These are phyloP conservation scores for Campylomormyrus tamandua DNA, from an alignment of 2,113 vertebrate species.

Conservation along the genomic window DNA sequence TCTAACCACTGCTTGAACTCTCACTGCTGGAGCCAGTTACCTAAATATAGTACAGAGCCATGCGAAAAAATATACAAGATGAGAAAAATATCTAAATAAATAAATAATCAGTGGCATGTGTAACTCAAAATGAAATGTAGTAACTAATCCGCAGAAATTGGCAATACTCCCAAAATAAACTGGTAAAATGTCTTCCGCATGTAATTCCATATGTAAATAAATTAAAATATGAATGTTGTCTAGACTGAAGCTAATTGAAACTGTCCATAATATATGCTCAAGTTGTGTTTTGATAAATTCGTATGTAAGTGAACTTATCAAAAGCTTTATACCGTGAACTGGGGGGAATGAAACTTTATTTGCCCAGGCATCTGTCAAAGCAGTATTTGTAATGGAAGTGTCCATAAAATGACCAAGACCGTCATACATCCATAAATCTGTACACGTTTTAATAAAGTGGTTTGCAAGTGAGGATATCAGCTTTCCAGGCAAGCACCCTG, in stretches of 20 bases:
- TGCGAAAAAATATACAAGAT: neutral
- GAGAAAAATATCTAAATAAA: neutral
- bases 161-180: neutral
- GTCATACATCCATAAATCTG: neutral
- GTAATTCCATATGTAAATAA: neutral
- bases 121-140: neutral
- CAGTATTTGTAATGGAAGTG: neutral
- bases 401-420: neutral
- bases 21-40: neutral
- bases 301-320: neutral
- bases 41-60: neutral
- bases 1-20: neutral
- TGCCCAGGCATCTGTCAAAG: neutral
- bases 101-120: neutral
- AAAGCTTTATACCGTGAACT: neutral
- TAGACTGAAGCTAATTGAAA: neutral
- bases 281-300: neutral
- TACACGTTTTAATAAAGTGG: neutral
- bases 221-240: neutral
- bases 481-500: neutral
- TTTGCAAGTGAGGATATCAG: neutral
- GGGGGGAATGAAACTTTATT: neutral
- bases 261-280: neutral
- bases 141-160: neutral
- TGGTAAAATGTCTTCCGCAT: neutral